These are phyloP conservation scores for Porphyrio hochstetteri DNA, from an alignment of 2,113 vertebrate genomes.

Conservation along the genomic window DNA sequence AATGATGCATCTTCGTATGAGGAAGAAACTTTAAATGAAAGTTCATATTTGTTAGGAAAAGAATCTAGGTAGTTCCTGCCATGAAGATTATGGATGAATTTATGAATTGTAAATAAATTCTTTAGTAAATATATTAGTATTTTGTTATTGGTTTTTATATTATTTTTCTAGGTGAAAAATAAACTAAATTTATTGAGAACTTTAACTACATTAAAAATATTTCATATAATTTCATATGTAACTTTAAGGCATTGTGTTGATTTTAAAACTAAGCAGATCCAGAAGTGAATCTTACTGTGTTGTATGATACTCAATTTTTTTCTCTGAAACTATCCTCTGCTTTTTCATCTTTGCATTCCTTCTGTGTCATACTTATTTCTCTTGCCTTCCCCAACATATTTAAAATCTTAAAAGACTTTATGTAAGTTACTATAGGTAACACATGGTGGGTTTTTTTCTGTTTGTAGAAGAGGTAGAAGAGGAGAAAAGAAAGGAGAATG, in stretches of 20 bases:
- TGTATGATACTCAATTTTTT: neutral
- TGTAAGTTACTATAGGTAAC: neutral
- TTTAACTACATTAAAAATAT: neutral
- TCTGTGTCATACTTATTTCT: neutral
- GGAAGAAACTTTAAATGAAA: neutral
- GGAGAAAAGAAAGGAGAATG: constrained; percentile 10
- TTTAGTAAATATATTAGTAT: neutral
- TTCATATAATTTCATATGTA: neutral
- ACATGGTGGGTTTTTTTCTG: neutral
- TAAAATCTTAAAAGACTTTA: neutral
- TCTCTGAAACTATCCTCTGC: neutral
- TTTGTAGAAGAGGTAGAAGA: constrained; percentile 51
- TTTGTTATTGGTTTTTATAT: neutral
- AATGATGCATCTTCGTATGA: neutral
- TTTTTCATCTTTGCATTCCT: neutral
- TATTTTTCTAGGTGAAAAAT: neutral
- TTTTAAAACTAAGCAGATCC: neutral
- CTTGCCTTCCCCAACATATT: neutral
- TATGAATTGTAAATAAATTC: neutral
- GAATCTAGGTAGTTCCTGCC: neutral
- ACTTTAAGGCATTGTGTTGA: neutral
- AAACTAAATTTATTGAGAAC: neutral
- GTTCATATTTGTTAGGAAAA: neutral
- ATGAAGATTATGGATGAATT: neutral
- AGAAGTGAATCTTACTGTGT: neutral